Evolutionary conservation across 2,888 invertebrate species (phyloP).

Genomic region (Rotaria socialis): DNA sequence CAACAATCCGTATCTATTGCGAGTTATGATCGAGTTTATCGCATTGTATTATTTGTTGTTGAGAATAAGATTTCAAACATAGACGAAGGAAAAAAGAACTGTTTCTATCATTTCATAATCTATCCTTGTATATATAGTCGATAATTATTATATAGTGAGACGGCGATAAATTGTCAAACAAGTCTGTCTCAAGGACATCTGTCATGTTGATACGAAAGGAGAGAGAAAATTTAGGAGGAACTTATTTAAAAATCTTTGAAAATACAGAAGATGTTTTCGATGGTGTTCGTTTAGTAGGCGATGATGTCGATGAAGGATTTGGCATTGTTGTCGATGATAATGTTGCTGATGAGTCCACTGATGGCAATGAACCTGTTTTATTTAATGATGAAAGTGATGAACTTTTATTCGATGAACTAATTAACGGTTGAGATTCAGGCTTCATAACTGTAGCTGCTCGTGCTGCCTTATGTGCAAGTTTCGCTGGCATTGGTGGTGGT

Average conservation of each 20-base stretch:
- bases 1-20: no score
- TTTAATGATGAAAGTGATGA: not conserved
- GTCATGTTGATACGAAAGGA: not conserved
- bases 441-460: not conserved
- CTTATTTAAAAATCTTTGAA: conserved; percentile 24
- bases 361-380: not conserved
- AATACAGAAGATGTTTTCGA: conserved; percentile 2
- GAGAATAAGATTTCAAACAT: no score
- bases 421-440: not conserved
- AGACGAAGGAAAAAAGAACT: no score
- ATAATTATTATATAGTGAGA: no score
- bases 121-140: no score
- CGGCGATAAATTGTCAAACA: no score
- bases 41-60: no score
- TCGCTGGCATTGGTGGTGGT: conserved; percentile 5
- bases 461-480: not conserved
- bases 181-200: no score
- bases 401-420: not conserved
- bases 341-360: not conserved
- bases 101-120: no score
- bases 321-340: no score
- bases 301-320: not conserved
- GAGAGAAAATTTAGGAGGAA: not conserved
- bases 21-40: no score
- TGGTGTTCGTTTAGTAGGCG: not conserved